Evolutionary conservation across 2,888 invertebrate genomes (phyloP), one percentile per base, ranked within the genome.

Genomic region (Zaprionus lineosus): DNA sequence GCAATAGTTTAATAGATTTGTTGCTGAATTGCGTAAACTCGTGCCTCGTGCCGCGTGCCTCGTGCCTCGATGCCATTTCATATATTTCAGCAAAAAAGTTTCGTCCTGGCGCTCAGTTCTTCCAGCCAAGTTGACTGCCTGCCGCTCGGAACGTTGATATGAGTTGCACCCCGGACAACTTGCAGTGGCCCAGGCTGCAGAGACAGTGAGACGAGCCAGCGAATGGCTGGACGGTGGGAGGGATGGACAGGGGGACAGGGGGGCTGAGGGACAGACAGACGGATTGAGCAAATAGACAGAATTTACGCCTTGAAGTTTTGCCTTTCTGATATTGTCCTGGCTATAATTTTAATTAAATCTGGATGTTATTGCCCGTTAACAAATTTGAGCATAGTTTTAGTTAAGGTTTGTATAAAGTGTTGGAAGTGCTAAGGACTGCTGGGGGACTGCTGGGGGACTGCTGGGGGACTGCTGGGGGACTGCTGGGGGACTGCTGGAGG

Each of bases 291-390:
- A 60, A 53, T 39, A 40, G 57, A 57, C 37, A 59, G 71, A 70
- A 77, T 81, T 78, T 84, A 82, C 74, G 71, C 68, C 47, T 77
- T 84, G 71, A 78, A 78, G 64, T 84, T 78, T 74, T 53, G 48
- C 66, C 40, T 28, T 55, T 51, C 53, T 64, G 64, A 81, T 81
- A 81, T 84, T 84, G 83, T 72, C 74, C 62, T 57, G 57, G 65
- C 59, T 64, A 78, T 84, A 84, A 79, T 82, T 79, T 84, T 78
- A 79, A 84, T 84, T 82, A 79, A 84, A 79, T 78, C 76, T 61
- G 48, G 40, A 7, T 37, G 46, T 48, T 66, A 55, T 63, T 52
- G 50, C 36, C 39, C 73, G 74, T 63, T 66, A 84, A 70, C 69
- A 63, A 72, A 76, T 69, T 82, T 83, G 63, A 66, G 66, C 70